These are phyloP conservation scores for Tetropium fuscum DNA, from an alignment of 2,888 invertebrate genomes.

Conservation along the genomic window DNA sequence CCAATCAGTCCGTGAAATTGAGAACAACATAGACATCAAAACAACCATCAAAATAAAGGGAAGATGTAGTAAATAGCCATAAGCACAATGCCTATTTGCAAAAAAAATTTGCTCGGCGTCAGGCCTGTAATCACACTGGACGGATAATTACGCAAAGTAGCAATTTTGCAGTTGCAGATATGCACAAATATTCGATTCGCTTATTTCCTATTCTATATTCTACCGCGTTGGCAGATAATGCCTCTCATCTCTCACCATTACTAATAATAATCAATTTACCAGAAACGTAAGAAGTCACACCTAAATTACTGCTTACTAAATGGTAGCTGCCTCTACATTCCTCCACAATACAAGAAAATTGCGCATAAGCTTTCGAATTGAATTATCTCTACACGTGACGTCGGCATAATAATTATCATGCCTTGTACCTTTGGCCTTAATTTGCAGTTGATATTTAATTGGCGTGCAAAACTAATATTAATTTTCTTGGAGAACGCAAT, in stretches of 20 bases:
- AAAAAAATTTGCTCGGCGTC: too few relatives aligned
- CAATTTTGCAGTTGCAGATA: too few relatives aligned
- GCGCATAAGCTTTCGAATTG: constrained; percentile 29
- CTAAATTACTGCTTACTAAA: constrained; percentile 5
- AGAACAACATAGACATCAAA: too few relatives aligned
- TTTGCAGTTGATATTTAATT: constrained; percentile 20
- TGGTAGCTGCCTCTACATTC: constrained; percentile 27
- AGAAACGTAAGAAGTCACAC: constrained; percentile 6
- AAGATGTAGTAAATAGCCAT: too few relatives aligned
- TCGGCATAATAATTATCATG: constrained; percentile 22
- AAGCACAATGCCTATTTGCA: too few relatives aligned
- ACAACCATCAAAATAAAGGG: too few relatives aligned
- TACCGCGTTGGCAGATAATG: too few relatives aligned
- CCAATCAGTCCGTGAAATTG: too few relatives aligned
- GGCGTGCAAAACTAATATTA: constrained; percentile 21
- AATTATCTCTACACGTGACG: constrained; percentile 30
- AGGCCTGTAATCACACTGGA: too few relatives aligned
- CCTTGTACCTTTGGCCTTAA: constrained; percentile 20
- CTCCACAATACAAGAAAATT: constrained; percentile 33
- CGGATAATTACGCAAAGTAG: too few relatives aligned
- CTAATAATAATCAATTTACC: constrained; percentile 4
- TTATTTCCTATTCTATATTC: too few relatives aligned
- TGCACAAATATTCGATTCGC: too few relatives aligned
- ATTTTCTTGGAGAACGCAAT: constrained; percentile 19
- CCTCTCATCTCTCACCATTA: not conserved